A percentile compares a stretch with the other conserved stretches of the same genome.
Evolutionary conservation across 2,113 vertebrate species (phyloP).

Genomic region (Pica pica): DNA sequence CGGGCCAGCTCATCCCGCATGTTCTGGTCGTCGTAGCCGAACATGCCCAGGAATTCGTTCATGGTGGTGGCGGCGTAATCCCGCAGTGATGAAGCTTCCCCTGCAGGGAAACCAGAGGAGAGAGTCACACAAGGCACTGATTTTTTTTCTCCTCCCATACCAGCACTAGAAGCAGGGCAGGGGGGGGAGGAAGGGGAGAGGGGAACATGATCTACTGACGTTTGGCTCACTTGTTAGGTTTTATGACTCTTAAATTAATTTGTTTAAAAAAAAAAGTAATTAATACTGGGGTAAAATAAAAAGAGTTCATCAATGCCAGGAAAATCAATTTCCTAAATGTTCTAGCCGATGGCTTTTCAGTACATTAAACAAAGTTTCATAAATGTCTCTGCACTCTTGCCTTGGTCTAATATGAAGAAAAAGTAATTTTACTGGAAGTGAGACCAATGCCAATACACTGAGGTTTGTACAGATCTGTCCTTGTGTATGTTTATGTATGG

Average conservation of each 20-base stretch:
- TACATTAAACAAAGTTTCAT: conserved; percentile 92
- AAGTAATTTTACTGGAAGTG: conserved; percentile 80
- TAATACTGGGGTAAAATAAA: conserved; percentile 87
- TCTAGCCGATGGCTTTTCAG: conserved; percentile 88
- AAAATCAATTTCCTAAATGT: conserved; percentile 91
- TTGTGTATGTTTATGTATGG: neutral
- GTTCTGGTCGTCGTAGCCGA: conserved; percentile 95
- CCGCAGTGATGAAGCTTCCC: conserved; percentile 87
- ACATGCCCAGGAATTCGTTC: conserved; percentile 98
- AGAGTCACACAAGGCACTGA: neutral
- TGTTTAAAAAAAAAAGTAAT: conserved; percentile 84
- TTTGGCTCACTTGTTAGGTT: conserved; percentile 84
- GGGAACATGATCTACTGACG: conserved; percentile 76
- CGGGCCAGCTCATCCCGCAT: conserved; percentile 91
- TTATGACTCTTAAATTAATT: conserved; percentile 89
- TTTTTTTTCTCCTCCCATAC: neutral
- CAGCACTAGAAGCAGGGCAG: neutral
- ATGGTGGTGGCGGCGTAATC: conserved; percentile 97
- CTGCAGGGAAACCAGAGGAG: conserved; percentile 59
- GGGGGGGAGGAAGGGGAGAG: conserved; percentile 44
- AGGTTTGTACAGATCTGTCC: conserved; percentile 6
- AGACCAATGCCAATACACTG: conserved; percentile 54
- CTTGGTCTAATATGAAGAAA: conserved; percentile 80
- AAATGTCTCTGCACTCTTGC: conserved; percentile 80
- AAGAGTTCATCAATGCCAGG: conserved; percentile 88